Evolutionary conservation across 1,140 invertebrate species (phyloP), one percentile per base, ranked within the genome.

Genomic region (Leptopilina clavipes): DNA sequence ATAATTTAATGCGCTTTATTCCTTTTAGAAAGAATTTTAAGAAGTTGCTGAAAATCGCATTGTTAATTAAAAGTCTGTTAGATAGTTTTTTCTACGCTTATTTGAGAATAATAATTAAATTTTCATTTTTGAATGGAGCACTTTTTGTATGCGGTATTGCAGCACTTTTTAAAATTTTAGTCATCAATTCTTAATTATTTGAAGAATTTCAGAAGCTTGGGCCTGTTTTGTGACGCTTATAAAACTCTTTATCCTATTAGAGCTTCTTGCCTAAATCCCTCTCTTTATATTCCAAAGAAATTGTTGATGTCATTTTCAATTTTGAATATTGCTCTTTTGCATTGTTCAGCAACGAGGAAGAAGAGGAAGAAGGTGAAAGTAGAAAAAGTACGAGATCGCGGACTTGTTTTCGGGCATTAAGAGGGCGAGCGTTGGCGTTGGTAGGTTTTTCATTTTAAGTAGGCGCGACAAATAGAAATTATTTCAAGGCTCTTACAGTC

Each of bases 331-430:
- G 31, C 12, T 43, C 9, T 65, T 65, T 14, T 12, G 14, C 6
- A n/a, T 17, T 44, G 37, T 65, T n/a, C 44, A 40, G 14, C 65
- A 31, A 54, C n/a, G 25, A 19, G 43, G 25, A 37, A 37, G 74
- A 40, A 73, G 72, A 73, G 43, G 71, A 80, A 77, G 72, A 75
- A 59, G 43, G 17, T 70, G 73, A 71, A 77, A 72, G 44, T 71
- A 73, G 70, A 70, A 48, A 48, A 74, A 31, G 54, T 52, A 72
- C 44, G 22, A 76, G 19, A 59, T 74, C 22, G 59, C 59, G 54
- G 14, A 45, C 31, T 71, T 73, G 10, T 45, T 52, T 59, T 72
- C 73, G 75, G 75, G 75, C 70, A 75, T 79, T 76, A 75, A 72
- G 75, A 52, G 71, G 70, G 73, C 72, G 65, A 72, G 73, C 75